Evolutionary conservation across 2,888 invertebrate genomes (phyloP), one percentile per base, ranked within the genome.

Genomic region (Emmelina monodactyla): DNA sequence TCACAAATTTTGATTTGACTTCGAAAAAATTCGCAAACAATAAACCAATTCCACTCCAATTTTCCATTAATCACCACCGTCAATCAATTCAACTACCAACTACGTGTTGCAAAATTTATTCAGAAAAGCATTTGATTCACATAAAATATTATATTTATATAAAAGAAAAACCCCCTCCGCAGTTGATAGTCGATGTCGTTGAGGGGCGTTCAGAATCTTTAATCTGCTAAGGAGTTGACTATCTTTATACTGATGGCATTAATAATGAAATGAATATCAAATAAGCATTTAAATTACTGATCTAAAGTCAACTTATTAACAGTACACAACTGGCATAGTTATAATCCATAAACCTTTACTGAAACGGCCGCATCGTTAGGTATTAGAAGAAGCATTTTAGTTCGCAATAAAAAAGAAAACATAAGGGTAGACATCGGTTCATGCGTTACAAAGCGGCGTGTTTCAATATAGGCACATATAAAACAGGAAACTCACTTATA

Each of bases 171-270:
- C 63, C 71, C 75, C 78, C 75, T 69, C 64, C 58, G 72, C 63
- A 61, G 69, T 75, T 72, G 78, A 73, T 76, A 78, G 75, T 75
- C 73, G 76, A 72, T 42, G 59, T 54, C 61, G 68, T 60, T 67
- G 55, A 60, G 56, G 59, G 62, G 68, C 67, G 71, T 68, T 60
- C 48, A 5, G 41, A 50, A 42, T 40, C 49, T 53, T 47, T 50
- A n/a, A 42, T 42, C 44, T 55, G 62, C 58, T 60, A 68, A 67
- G 51, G 56, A 70, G 72, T 69, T 68, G 70, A 63, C 57, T 33
- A 33, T 25, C 4, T 4, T 3, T 7, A 25, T 25, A 25, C 25
- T 25, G 25, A 25, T 11, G 34, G 37, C 9, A 28, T 29, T 28
- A 11, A 14, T 25, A 35, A 16, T 13, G 9, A 13, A 13, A 11